phyloP scores from a whole-genome alignment of 2,797 vertebrate genomes.

The Choloepus didactylus region DNA sequence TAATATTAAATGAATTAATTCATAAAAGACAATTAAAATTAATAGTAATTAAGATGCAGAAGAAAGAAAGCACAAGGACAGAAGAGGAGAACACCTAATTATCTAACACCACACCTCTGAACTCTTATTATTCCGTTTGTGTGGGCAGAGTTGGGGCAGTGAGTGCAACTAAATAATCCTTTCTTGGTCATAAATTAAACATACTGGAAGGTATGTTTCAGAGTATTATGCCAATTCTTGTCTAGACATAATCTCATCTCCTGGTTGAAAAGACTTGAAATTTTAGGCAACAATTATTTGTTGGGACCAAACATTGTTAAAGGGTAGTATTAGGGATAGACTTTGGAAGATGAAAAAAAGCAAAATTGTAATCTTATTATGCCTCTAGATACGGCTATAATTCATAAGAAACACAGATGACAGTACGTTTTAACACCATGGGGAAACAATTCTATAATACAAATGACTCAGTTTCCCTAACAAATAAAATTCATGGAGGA shows the following conservation, averaged over 20 bases:
- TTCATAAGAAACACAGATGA: neutral
- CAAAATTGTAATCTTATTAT: neutral
- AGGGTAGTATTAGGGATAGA: neutral
- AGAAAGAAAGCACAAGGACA: neutral
- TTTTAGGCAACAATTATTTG: neutral
- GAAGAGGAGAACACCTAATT: neutral
- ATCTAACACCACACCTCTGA: neutral
- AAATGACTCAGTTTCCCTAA: neutral
- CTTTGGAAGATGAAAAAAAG: neutral
- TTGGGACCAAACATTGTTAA: neutral
- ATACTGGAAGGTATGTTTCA: neutral
- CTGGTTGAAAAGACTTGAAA: constrained; percentile 14
- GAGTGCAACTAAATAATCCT: neutral
- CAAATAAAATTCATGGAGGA: neutral
- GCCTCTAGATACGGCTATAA: neutral
- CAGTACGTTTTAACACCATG: neutral
- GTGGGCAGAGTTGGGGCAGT: neutral
- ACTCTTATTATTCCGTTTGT: neutral
- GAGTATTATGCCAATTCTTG: neutral
- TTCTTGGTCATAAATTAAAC: neutral
- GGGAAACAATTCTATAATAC: neutral
- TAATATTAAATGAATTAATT: constrained; percentile 30
- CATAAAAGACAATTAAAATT: neutral
- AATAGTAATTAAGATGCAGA: neutral
- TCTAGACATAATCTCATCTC: neutral